Conservation (phyloP, 2,888 invertebrate genomes). For the Asteroscopus sphinx region DNA sequence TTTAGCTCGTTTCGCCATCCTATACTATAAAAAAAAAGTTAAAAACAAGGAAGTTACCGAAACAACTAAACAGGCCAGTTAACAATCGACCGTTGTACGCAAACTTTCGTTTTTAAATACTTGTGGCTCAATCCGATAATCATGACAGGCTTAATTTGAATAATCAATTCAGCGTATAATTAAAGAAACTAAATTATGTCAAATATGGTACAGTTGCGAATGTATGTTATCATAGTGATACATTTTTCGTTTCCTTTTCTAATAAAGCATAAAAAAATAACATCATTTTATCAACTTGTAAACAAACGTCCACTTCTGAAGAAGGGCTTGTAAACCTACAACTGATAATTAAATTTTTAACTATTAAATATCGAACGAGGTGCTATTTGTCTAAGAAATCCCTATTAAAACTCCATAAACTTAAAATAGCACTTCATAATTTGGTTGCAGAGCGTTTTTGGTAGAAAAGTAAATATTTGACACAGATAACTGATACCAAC, state of each 20-base stretch:
- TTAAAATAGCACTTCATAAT: neutral
- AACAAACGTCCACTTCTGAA: too few relatives aligned
- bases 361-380: too few relatives aligned
- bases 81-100: constrained; percentile 36
- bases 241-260: too few relatives aligned
- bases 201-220: constrained; percentile 38
- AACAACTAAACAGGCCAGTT: constrained; percentile 39
- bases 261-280: too few relatives aligned
- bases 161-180: constrained; percentile 50
- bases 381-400: neutral
- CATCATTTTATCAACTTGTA: too few relatives aligned
- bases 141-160: constrained; percentile 46
- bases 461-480: constrained; percentile 11
- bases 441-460: neutral
- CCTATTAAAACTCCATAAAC: neutral
- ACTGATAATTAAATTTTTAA: too few relatives aligned
- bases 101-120: constrained; percentile 50
- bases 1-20: too few relatives aligned
- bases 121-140: constrained; percentile 44
- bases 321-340: too few relatives aligned
- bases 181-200: constrained; percentile 40
- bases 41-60: constrained; percentile 26
- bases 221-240: constrained; percentile 18
- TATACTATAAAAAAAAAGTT: too few relatives aligned
- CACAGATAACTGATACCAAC: constrained; percentile 7